Evolutionary conservation across 2,888 invertebrate species (phyloP).

Genomic region (Nephrotoma guestfalica): DNA sequence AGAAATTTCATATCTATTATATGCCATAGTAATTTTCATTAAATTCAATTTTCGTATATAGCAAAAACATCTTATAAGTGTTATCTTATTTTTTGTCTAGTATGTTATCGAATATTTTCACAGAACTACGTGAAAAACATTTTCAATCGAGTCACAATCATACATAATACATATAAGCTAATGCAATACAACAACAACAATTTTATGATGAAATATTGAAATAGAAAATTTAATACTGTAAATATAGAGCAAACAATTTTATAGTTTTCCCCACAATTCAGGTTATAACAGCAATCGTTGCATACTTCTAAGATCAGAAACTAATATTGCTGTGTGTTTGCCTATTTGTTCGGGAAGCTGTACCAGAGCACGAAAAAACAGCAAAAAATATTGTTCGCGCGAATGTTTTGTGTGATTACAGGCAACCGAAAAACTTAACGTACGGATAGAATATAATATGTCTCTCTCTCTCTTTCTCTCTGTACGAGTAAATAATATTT

Average conservation of each 20-base stretch:
- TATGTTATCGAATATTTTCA: neutral
- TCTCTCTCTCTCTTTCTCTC: neutral
- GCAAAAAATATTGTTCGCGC: neutral
- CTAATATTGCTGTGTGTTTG: neutral
- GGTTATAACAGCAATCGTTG: no score
- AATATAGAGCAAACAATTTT: neutral
- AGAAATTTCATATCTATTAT: neutral
- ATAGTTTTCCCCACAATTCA: neutral
- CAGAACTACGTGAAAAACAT: neutral
- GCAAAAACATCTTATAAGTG: neutral
- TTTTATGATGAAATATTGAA: neutral
- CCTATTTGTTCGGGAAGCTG: neutral
- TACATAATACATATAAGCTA: neutral
- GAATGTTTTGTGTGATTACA: neutral
- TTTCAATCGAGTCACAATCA: neutral
- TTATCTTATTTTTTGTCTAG: neutral
- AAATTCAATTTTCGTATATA: neutral
- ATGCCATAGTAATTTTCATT: neutral
- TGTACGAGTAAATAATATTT: neutral
- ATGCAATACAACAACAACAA: neutral
- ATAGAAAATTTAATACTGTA: neutral
- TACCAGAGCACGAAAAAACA: neutral
- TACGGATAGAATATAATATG: neutral
- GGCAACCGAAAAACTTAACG: neutral
- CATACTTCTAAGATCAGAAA: no score